Conservation (phyloP, 35 echinoderm and acorn worm genomes). For the Strongylocentrotus purpuratus region DNA sequence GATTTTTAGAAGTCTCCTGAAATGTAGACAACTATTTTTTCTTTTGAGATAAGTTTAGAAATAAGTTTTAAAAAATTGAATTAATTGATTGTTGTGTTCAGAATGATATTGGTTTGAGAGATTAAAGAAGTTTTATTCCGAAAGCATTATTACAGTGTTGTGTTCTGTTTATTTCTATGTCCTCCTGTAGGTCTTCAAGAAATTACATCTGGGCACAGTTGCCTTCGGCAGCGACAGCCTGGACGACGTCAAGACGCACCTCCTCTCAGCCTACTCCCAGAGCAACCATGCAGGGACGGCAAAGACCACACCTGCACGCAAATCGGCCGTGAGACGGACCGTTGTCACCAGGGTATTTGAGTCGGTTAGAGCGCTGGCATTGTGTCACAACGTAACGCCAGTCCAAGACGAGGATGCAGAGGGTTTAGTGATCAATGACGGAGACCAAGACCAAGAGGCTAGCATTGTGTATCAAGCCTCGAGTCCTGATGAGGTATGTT, state of each 20-base stretch:
- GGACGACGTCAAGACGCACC: constrained; percentile 82
- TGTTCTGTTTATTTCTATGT: too few species aligned
- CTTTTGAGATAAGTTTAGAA: too few species aligned
- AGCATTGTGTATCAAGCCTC: constrained; percentile 93
- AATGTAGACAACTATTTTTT: too few species aligned
- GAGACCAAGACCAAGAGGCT: constrained; percentile 59
- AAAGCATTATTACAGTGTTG: background rate
- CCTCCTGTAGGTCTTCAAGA: constrained; percentile 85
- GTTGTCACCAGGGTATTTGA: constrained; percentile 84
- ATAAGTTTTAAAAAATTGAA: too few species aligned
- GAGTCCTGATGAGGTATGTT: constrained; percentile 96
- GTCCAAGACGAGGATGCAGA: constrained; percentile 79
- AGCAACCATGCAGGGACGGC: constrained; percentile 45
- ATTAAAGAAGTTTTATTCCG: too few species aligned
- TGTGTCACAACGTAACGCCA: constrained; percentile 98
- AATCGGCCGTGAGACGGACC: constrained; percentile 79
- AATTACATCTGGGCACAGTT: constrained; percentile 90
- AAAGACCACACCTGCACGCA: constrained; percentile 65
- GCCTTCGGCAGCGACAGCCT: constrained; percentile 76
- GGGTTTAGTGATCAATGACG: constrained; percentile 60
- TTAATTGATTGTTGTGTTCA: too few species aligned
- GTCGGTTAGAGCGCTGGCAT: constrained; percentile 85
- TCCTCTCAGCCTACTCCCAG: constrained; percentile 79
- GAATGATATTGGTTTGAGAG: too few species aligned
- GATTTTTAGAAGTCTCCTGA: too few species aligned